These are phyloP conservation scores for Chrosomus eos DNA, from an alignment of 2,797 vertebrate species.

Conservation along the genomic window DNA sequence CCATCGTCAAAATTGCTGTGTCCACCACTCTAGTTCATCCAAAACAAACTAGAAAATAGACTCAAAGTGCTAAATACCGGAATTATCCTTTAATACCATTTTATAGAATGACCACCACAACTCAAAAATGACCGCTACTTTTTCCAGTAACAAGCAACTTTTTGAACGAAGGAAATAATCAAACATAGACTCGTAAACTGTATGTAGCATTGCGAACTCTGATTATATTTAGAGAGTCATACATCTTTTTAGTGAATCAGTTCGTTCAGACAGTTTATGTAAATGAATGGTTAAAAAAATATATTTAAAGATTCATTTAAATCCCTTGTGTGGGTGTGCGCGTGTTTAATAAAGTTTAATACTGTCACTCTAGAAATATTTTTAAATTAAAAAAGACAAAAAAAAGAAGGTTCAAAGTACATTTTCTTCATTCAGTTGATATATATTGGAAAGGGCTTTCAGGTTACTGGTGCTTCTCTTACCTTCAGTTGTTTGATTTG, in stretches of 20 bases:
- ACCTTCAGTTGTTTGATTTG: constrained; percentile 8
- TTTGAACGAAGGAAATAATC: not conserved
- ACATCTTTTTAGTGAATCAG: not conserved
- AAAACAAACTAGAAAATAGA: no score
- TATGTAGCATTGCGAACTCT: not conserved
- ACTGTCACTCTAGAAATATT: no score
- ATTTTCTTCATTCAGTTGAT: no score
- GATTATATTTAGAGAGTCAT: not conserved
- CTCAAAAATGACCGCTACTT: not conserved
- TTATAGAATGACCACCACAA: not conserved
- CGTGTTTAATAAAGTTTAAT: no score
- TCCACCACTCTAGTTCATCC: no score
- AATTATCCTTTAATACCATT: no score
- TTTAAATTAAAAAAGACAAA: no score
- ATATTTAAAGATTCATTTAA: not conserved
- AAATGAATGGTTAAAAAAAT: not conserved
- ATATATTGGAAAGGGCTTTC: no score
- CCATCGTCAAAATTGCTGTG: no score
- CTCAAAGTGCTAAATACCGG: no score
- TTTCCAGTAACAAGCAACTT: not conserved
- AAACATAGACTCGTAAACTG: not conserved
- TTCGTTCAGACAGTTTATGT: not conserved
- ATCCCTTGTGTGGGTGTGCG: not conserved
- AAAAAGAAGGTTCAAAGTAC: no score
- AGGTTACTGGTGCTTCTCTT: not conserved